Conservation (phyloP, 2,797 vertebrate species). For the Salmo trutta region DNA sequence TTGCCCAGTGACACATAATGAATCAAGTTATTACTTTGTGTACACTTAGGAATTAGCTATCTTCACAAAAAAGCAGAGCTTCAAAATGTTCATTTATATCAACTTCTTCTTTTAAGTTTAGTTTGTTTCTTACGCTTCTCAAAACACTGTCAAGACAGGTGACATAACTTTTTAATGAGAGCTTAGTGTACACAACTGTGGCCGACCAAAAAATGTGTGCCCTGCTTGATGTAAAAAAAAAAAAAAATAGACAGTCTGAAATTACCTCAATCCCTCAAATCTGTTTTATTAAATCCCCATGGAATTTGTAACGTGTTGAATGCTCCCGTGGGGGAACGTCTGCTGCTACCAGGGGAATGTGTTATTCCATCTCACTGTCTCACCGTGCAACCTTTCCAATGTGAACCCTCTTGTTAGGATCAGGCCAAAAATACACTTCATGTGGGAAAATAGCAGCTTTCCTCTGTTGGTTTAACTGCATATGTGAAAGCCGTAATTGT, state of each 20-base stretch:
- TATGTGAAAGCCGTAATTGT: slow-evolving; percentile 2
- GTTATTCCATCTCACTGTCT: background rate
- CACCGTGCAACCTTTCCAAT: background rate
- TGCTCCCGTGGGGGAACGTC: slow-evolving; percentile 4
- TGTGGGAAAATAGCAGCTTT: slow-evolving; percentile 8
- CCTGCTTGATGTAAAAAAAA: background rate
- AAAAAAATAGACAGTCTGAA: slow-evolving; percentile 12
- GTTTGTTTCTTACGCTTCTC: background rate
- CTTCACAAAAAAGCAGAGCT: too few species aligned
- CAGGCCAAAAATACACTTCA: background rate
- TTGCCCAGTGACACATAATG: background rate
- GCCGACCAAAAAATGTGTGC: background rate
- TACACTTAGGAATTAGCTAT: too few species aligned
- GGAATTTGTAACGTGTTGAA: slow-evolving; percentile 16
- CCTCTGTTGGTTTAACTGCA: background rate
- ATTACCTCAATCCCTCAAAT: slow-evolving; percentile 18
- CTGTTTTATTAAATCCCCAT: background rate
- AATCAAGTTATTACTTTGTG: background rate
- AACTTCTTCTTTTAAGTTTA: background rate
- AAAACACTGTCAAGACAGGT: too few species aligned
- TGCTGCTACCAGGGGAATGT: slow-evolving; percentile 11
- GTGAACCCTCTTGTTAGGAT: slow-evolving; percentile 23
- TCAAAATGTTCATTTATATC: background rate
- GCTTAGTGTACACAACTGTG: background rate
- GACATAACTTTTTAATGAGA: background rate